A percentile compares a stretch with the other conserved stretches of the same genome.
phyloP scores from a whole-genome alignment of 2,113 vertebrate species.

The Anguilla japonica region DNA sequence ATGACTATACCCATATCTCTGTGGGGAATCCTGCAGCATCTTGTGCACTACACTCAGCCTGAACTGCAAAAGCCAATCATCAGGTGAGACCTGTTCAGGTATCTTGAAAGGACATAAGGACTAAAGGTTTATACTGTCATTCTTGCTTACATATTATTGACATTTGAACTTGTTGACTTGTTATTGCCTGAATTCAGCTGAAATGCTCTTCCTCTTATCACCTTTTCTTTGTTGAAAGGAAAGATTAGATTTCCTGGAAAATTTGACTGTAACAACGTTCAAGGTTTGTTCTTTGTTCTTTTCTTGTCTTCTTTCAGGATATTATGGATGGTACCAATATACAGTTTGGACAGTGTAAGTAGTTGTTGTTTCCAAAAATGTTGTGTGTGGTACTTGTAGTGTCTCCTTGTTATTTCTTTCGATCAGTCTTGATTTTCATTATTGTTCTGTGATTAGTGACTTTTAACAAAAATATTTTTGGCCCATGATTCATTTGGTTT shows the following conservation, averaged over 20 bases:
- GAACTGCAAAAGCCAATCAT: conserved; percentile 97
- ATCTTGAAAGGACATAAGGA: neutral
- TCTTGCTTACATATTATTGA: neutral
- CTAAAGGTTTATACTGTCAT: neutral
- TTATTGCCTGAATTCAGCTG: too few species aligned
- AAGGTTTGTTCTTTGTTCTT: conserved; percentile 6
- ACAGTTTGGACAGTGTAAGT: conserved; percentile 98
- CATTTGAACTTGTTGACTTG: neutral
- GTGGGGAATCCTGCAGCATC: conserved; percentile 95
- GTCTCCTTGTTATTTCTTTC: too few species aligned
- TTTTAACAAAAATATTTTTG: neutral
- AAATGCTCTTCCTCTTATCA: neutral
- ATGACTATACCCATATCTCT: conserved; percentile 96
- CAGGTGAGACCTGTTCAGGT: conserved; percentile 70
- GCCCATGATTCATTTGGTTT: neutral
- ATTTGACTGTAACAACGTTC: neutral
- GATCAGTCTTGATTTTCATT: neutral
- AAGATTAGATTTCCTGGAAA: neutral
- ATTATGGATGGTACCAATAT: conserved; percentile 99
- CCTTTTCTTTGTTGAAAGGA: neutral
- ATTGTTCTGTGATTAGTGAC: neutral
- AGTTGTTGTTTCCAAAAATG: conserved; percentile 41
- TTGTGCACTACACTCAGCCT: conserved; percentile 95
- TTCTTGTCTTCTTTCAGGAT: conserved; percentile 75
- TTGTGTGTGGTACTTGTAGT: neutral